phyloP scores from a whole-genome alignment of 1,140 invertebrate genomes.

The Probaryconus sp. region DNA sequence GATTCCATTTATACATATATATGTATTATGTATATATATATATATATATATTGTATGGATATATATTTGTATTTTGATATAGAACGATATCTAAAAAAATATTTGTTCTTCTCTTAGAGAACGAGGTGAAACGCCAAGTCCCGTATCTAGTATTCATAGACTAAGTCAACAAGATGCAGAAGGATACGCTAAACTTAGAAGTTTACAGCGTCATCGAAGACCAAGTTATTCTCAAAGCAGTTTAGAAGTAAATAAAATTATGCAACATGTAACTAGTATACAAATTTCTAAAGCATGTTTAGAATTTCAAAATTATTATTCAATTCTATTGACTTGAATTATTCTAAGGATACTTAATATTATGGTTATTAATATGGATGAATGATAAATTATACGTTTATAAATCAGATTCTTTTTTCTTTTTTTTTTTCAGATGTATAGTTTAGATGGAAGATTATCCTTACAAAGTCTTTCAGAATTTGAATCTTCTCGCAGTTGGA shows the following conservation, averaged over 20 bases:
- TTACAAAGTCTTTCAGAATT: constrained; percentile 75
- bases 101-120: constrained; percentile 78
- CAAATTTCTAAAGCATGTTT: no score
- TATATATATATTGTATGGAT: no score
- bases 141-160: constrained; percentile 88
- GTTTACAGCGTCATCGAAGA: constrained; percentile 83
- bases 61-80: constrained; percentile 8
- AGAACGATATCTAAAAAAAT: no score
- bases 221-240: constrained; percentile 77
- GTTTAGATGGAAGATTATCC: constrained; percentile 74
- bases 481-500: constrained; percentile 73
- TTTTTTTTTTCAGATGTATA: constrained; percentile 71
- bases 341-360: no score
- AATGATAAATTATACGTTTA: background rate
- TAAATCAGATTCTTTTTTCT: background rate
- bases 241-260: constrained; percentile 65
- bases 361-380: no score
- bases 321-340: no score
- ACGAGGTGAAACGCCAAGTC: constrained; percentile 86
- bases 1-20: no score
- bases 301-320: no score
- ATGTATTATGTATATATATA: no score
- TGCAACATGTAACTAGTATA: no score
- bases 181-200: constrained; percentile 89
- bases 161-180: constrained; percentile 86